These are phyloP conservation scores for Rhynchonycteris naso DNA, from an alignment of 2,797 vertebrate species.

Conservation along the genomic window DNA sequence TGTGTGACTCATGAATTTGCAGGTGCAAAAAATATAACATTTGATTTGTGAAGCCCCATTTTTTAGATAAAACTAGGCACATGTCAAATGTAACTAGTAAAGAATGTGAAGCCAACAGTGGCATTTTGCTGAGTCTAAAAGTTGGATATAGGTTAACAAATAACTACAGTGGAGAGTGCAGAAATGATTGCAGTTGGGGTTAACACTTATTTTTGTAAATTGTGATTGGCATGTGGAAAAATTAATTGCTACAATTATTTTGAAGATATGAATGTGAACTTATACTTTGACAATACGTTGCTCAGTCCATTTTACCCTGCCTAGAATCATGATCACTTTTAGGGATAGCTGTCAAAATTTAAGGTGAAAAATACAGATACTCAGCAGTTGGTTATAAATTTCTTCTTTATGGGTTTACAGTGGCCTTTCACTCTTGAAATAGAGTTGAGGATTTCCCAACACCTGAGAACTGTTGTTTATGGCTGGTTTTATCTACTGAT, in stretches of 20 bases:
- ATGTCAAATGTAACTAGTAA: neutral
- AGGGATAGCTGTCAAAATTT: neutral
- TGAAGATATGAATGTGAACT: conserved; percentile 15
- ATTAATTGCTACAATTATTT: conserved; percentile 27
- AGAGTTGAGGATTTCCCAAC: neutral
- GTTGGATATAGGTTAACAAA: conserved; percentile 38
- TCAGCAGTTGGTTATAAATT: neutral
- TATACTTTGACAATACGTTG: conserved; percentile 17
- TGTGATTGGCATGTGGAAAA: neutral
- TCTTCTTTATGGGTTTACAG: neutral
- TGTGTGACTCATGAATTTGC: conserved; percentile 56
- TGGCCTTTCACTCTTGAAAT: neutral
- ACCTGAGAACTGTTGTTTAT: conserved; percentile 16
- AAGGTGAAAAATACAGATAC: neutral
- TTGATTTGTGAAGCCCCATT: conserved; percentile 55
- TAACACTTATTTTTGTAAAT: conserved; percentile 48
- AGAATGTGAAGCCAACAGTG: conserved; percentile 36
- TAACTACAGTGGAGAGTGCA: neutral
- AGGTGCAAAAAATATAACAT: conserved; percentile 57
- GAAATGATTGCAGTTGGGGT: neutral
- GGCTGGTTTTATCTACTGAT: conserved; percentile 10
- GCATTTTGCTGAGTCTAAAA: conserved; percentile 52
- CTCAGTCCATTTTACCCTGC: neutral
- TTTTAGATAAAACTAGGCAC: conserved; percentile 59
- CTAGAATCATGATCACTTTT: conserved; percentile 30